Evolutionary conservation across 2,113 vertebrate genomes (phyloP).

Genomic region (Menidia beryllina): DNA sequence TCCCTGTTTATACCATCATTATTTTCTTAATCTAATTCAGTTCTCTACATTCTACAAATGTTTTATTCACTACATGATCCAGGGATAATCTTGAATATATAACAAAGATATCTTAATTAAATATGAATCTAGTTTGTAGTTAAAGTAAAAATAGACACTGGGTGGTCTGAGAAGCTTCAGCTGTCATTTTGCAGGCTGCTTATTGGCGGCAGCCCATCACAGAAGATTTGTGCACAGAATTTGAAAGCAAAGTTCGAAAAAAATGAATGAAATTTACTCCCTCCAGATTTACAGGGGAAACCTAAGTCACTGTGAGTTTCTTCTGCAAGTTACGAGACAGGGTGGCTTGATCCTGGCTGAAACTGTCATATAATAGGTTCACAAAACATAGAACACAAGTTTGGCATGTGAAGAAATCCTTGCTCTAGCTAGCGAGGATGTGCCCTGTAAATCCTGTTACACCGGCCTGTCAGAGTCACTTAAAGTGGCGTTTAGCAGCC

Average conservation of each 20-base stretch:
- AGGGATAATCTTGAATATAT: neutral
- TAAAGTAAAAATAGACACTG: too few relatives aligned
- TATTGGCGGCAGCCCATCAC: too few relatives aligned
- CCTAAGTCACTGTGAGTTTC: neutral
- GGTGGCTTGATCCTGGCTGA: conserved; percentile 14
- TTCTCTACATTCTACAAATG: neutral
- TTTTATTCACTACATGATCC: conserved; percentile 3
- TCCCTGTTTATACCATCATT: neutral
- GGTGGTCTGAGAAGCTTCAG: neutral
- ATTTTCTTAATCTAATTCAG: neutral
- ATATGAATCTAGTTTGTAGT: too few relatives aligned
- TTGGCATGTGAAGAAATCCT: conserved; percentile 39
- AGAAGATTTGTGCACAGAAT: too few relatives aligned
- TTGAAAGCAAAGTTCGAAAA: too few relatives aligned
- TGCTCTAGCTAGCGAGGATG: conserved; percentile 28
- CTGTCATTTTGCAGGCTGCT: too few relatives aligned
- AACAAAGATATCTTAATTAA: neutral
- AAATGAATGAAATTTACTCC: neutral
- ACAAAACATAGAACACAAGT: conserved; percentile 25
- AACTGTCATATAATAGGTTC: conserved; percentile 8
- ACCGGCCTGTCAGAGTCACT: conserved; percentile 61
- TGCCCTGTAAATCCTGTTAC: conserved; percentile 78
- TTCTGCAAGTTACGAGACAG: neutral
- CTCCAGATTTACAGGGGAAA: neutral
- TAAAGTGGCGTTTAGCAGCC: conserved; percentile 31